These are phyloP conservation scores for Parauchenoglanis punctatus DNA, from an alignment of 2,797 vertebrate genomes.

Conservation along the genomic window DNA sequence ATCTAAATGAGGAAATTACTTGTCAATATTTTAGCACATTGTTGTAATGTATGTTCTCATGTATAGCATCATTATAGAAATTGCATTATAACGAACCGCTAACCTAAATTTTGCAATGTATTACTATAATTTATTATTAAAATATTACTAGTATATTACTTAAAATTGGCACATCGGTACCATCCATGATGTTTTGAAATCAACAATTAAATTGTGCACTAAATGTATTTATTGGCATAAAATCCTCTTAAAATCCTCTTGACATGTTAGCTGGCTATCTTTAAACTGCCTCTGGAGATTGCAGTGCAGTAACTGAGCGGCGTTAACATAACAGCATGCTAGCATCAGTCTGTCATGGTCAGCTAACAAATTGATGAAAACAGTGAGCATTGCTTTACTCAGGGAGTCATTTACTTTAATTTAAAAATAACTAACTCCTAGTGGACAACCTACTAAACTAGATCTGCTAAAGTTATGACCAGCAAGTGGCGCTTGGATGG, in stretches of 20 bases:
- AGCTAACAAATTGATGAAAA: not conserved
- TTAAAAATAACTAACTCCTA: not conserved
- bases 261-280: not conserved
- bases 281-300: not conserved
- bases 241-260: not conserved
- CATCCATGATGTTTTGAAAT: not conserved
- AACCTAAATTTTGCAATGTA: too few relatives aligned
- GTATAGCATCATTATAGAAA: not conserved
- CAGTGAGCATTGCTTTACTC: not conserved
- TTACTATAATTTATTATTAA: too few relatives aligned
- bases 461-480: not conserved
- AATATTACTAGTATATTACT: not conserved
- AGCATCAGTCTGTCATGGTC: not conserved
- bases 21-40: not conserved
- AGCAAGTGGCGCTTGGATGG: not conserved
- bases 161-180: not conserved
- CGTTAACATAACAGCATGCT: too few relatives aligned
- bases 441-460: not conserved
- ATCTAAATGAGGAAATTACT: not conserved
- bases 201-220: not conserved
- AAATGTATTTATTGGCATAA: not conserved
- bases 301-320: not conserved
- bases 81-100: not conserved
- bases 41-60: not conserved
- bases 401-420: not conserved